phyloP scores from a whole-genome alignment of 2,888 invertebrate genomes.

The Quadroppia sp. region DNA sequence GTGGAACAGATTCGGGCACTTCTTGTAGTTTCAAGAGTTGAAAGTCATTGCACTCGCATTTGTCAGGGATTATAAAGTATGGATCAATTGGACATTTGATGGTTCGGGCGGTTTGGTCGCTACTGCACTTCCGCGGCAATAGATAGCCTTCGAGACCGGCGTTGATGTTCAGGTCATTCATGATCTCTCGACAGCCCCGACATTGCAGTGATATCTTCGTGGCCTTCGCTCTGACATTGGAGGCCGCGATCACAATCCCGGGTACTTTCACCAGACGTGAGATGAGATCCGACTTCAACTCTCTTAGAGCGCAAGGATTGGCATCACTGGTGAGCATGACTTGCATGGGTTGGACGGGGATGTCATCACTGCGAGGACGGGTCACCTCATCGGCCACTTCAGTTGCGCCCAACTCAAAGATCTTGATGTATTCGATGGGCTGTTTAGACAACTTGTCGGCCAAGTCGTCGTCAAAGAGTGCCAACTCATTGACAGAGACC shows the following conservation, averaged over 20 bases:
- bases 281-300: conserved; percentile 89
- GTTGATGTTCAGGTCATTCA: conserved; percentile 82
- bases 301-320: conserved; percentile 72
- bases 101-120: conserved; percentile 66
- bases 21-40: conserved; percentile 98
- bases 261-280: conserved; percentile 89
- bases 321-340: conserved; percentile 68
- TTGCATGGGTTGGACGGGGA: conserved; percentile 86
- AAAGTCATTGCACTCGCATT: conserved; percentile 94
- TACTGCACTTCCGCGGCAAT: conserved; percentile 87
- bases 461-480: conserved; percentile 85
- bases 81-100: conserved; percentile 95
- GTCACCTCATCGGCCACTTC: conserved; percentile 97
- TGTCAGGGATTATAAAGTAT: conserved; percentile 95
- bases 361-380: conserved; percentile 82
- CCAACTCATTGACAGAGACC: conserved; percentile 87
- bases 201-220: conserved; percentile 93
- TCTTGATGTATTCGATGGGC: conserved; percentile 84
- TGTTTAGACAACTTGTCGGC: conserved; percentile 86
- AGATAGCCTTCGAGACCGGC: conserved; percentile 95
- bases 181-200: conserved; percentile 80
- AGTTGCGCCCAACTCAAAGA: conserved; percentile 94
- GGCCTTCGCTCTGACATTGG: conserved; percentile 91
- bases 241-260: conserved; percentile 90
- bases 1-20: conserved; percentile 85